These are phyloP conservation scores for Chelonus insularis DNA, from an alignment of 1,140 invertebrate species.

Conservation along the genomic window DNA sequence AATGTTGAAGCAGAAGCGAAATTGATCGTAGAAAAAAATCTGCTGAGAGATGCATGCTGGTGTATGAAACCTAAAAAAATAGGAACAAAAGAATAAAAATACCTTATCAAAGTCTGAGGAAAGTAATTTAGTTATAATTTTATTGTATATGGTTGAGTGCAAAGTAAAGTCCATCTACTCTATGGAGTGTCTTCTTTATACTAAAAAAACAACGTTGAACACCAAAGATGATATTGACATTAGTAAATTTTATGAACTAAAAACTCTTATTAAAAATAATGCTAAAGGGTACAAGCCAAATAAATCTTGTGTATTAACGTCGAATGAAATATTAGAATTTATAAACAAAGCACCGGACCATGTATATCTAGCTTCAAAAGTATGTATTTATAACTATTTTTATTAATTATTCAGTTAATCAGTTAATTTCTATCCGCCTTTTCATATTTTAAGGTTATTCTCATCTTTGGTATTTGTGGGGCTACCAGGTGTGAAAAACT, in stretches of 20 bases:
- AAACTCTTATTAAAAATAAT: slow-evolving; percentile 24
- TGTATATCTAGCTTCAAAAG: slow-evolving; percentile 19
- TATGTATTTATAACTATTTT: slow-evolving; percentile 20
- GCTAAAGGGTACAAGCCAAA: slow-evolving; percentile 21
- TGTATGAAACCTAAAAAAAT: slow-evolving; percentile 1
- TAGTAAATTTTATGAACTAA: slow-evolving; percentile 21
- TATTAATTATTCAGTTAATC: slow-evolving; percentile 11
- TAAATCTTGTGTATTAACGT: slow-evolving; percentile 21
- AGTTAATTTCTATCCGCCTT: slow-evolving; percentile 4
- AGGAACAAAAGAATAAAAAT: neutral
- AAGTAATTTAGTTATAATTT: neutral
- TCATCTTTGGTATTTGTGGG: slow-evolving; percentile 32
- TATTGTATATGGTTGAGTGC: neutral
- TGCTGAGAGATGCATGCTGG: slow-evolving; percentile 22
- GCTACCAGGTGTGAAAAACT: slow-evolving; percentile 28
- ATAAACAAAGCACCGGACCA: slow-evolving; percentile 17
- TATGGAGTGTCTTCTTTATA: neutral
- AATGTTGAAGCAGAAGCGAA: slow-evolving; percentile 20
- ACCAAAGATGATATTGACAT: slow-evolving; percentile 16
- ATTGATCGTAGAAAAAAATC: slow-evolving; percentile 21
- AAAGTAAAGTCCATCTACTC: neutral
- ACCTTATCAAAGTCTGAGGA: neutral
- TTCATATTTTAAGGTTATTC: slow-evolving; percentile 29
- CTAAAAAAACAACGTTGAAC: slow-evolving; percentile 17
- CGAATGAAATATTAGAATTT: slow-evolving; percentile 19